A percentile compares a stretch with the other conserved stretches of the same genome.
phyloP scores from a whole-genome alignment of 2,888 invertebrate species.

The Agrenia bidenticulata region DNA sequence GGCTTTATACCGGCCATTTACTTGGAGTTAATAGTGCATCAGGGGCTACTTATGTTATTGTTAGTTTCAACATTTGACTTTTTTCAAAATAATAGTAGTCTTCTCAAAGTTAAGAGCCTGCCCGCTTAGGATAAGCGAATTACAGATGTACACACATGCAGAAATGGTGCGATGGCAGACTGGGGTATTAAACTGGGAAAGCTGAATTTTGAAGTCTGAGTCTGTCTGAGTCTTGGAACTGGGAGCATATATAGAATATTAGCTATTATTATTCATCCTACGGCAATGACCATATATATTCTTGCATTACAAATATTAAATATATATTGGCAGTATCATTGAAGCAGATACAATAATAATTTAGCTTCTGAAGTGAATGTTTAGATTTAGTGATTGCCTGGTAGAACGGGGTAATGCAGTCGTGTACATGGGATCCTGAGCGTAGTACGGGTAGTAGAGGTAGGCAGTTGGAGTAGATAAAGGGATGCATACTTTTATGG shows the following conservation, averaged over 20 bases:
- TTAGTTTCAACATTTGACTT: not conserved
- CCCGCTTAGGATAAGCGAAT: too few species aligned
- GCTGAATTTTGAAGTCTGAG: too few species aligned
- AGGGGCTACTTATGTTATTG: not conserved
- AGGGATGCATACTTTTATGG: slow-evolving; percentile 24
- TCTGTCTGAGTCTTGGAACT: too few species aligned
- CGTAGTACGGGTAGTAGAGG: not conserved
- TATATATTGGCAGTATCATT: slow-evolving; percentile 18
- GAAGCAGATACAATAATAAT: slow-evolving; percentile 12
- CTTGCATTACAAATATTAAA: not conserved
- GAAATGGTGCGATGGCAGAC: too few species aligned
- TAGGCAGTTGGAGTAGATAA: not conserved
- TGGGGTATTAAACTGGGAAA: too few species aligned
- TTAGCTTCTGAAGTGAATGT: slow-evolving; percentile 10
- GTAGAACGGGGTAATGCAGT: not conserved
- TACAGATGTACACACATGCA: too few species aligned
- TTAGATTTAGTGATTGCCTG: slow-evolving; percentile 8
- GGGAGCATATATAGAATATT: too few species aligned
- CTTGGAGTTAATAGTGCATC: not conserved
- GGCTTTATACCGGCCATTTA: not conserved
- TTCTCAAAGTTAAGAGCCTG: too few species aligned
- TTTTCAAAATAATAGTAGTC: too few species aligned
- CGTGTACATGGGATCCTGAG: not conserved
- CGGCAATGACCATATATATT: not conserved
- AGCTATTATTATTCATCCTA: slow-evolving; percentile 4